Evolutionary conservation across 1,140 invertebrate genomes (phyloP).

Genomic region (Drosophila pseudoobscura): DNA sequence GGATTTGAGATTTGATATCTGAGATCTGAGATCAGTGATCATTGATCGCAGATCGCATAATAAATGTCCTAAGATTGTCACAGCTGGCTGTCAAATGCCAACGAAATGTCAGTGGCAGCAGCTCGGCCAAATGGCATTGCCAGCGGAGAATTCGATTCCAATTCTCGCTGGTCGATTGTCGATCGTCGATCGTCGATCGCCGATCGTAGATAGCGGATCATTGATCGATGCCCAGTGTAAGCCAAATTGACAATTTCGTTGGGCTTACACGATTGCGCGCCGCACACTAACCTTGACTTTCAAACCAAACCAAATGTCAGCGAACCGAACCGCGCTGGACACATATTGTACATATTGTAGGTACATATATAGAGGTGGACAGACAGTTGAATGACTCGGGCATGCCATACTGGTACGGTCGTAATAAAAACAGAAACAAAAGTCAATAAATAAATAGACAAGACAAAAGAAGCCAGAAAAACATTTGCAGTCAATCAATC

Average conservation of each 20-base stretch:
- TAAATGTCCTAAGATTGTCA: slow-evolving; percentile 65
- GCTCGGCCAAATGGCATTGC: slow-evolving; percentile 42
- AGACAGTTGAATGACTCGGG: slow-evolving; percentile 44
- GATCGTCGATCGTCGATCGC: slow-evolving; percentile 9
- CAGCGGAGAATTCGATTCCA: slow-evolving; percentile 22
- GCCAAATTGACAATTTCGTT: slow-evolving; percentile 46
- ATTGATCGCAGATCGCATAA: slow-evolving; percentile 51
- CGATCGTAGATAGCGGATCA: not conserved
- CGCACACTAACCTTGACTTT: slow-evolving; percentile 60
- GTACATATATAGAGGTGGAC: not conserved
- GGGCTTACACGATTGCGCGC: slow-evolving; percentile 17
- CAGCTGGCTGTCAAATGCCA: slow-evolving; percentile 61
- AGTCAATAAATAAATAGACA: slow-evolving; percentile 36
- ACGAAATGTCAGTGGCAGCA: slow-evolving; percentile 58
- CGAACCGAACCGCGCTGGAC: slow-evolving; percentile 9
- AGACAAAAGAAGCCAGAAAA: slow-evolving; percentile 37
- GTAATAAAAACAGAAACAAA: slow-evolving; percentile 50
- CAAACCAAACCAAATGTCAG: slow-evolving; percentile 42
- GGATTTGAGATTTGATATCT: slow-evolving; percentile 8
- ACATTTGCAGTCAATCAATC: slow-evolving; percentile 59
- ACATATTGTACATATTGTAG: too few species aligned
- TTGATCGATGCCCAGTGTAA: slow-evolving; percentile 31
- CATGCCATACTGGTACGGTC: slow-evolving; percentile 9
- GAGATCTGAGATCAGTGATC: not conserved
- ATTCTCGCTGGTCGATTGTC: slow-evolving; percentile 11